Evolutionary conservation across 2,797 vertebrate genomes (phyloP).

Genomic region (Neostethus bicornis): DNA sequence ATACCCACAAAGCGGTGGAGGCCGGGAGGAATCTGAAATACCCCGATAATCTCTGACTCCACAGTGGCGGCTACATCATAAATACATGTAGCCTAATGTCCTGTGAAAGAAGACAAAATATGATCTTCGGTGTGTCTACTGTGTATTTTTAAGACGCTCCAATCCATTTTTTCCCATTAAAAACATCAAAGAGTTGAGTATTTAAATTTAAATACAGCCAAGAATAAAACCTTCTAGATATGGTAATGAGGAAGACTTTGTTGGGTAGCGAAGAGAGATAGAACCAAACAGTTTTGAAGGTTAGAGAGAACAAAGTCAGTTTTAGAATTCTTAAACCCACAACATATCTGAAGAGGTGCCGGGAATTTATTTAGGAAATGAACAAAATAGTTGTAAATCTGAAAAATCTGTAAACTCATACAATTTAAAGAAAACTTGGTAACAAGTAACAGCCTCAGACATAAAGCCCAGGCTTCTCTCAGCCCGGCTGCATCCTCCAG

Average conservation of each 20-base stretch:
- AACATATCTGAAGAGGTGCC: too few species aligned
- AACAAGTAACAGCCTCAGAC: too few species aligned
- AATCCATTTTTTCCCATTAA: not conserved
- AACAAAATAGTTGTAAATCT: too few species aligned
- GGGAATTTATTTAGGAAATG: too few species aligned
- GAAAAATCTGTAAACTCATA: too few species aligned
- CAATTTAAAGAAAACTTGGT: too few species aligned
- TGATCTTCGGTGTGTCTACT: not conserved
- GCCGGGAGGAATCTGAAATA: not conserved
- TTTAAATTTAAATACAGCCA: not conserved
- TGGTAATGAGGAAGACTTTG: not conserved
- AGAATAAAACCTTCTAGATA: not conserved
- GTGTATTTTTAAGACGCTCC: too few species aligned
- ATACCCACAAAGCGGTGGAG: slow-evolving; percentile 17
- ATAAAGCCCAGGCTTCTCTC: too few species aligned
- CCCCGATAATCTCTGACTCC: slow-evolving; percentile 10
- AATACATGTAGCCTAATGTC: slow-evolving; percentile 19
- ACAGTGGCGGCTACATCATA: not conserved
- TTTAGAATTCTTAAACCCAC: too few species aligned
- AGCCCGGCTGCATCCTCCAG: too few species aligned
- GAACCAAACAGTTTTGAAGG: too few species aligned
- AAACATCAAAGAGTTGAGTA: not conserved
- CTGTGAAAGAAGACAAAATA: slow-evolving; percentile 8
- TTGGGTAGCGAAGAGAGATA: not conserved
- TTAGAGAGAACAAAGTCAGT: too few species aligned